phyloP scores from a whole-genome alignment of 2,113 vertebrate genomes.

The Ptilorrhoa leucosticta region DNA sequence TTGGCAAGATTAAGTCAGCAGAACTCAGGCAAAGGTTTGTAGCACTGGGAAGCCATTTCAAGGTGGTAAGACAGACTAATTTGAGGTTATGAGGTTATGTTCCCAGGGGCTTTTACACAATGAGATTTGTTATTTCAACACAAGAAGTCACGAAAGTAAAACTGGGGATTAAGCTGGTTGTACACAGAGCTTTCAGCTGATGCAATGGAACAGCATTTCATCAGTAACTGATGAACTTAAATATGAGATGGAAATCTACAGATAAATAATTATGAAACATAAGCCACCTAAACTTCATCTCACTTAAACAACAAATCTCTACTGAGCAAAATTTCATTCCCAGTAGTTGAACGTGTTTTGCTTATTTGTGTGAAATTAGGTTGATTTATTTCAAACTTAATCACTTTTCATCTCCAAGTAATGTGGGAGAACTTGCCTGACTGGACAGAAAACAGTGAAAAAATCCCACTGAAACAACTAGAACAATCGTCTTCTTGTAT shows the following conservation, averaged over 20 bases:
- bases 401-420: conserved; percentile 27
- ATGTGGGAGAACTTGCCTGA: conserved; percentile 58
- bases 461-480: conserved; percentile 53
- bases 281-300: not conserved
- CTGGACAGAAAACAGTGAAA: conserved; percentile 48
- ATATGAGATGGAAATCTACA: not conserved
- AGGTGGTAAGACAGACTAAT: not conserved
- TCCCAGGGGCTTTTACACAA: conserved; percentile 32
- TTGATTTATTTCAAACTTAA: conserved; percentile 26
- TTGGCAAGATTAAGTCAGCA: not conserved
- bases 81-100: not conserved
- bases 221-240: not conserved
- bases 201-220: conserved; percentile 30
- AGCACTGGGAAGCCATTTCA: not conserved
- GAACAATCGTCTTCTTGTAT: conserved; percentile 69
- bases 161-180: not conserved
- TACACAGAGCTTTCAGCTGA: conserved; percentile 25
- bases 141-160: not conserved
- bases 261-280: not conserved
- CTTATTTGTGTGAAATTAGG: not conserved
- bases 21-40: not conserved
- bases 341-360: not conserved
- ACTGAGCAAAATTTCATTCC: conserved; percentile 6
- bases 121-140: not conserved
- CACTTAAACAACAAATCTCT: not conserved